Conservation (phyloP, 2,797 vertebrate species). For the Gallirallus australis region DNA sequence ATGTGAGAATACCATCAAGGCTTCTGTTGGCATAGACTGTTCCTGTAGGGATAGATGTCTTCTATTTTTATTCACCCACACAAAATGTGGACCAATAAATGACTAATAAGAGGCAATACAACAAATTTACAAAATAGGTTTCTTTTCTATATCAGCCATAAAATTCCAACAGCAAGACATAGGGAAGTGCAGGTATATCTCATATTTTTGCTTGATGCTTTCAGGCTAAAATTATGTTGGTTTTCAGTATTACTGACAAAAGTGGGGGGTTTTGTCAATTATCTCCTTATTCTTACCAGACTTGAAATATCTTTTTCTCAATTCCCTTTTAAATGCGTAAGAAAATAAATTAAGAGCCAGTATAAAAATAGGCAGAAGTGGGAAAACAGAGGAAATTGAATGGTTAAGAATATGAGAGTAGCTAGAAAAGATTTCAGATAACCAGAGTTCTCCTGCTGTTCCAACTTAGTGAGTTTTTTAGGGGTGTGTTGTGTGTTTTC, state of each 20-base stretch:
- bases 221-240: background rate
- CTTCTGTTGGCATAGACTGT: background rate
- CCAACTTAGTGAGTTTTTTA: background rate
- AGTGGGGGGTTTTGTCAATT: background rate
- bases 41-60: background rate
- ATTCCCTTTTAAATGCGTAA: background rate
- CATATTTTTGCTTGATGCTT: background rate
- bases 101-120: background rate
- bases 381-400: rapidly evolving
- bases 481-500: no score
- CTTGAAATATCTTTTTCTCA: background rate
- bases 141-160: background rate
- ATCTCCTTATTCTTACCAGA: background rate
- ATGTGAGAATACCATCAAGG: background rate
- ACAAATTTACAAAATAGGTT: background rate
- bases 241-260: background rate
- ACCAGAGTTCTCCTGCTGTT: background rate
- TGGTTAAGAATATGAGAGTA: background rate
- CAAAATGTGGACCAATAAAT: background rate
- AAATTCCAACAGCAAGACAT: background rate
- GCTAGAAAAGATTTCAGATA: background rate
- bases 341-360: background rate
- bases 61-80: background rate
- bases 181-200: background rate
- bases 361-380: background rate